Percentiles rank a stretch among this genome's conserved stretches.
These are phyloP conservation scores for Tenualosa ilisha DNA, from an alignment of 2,797 vertebrate species.

Conservation along the genomic window DNA sequence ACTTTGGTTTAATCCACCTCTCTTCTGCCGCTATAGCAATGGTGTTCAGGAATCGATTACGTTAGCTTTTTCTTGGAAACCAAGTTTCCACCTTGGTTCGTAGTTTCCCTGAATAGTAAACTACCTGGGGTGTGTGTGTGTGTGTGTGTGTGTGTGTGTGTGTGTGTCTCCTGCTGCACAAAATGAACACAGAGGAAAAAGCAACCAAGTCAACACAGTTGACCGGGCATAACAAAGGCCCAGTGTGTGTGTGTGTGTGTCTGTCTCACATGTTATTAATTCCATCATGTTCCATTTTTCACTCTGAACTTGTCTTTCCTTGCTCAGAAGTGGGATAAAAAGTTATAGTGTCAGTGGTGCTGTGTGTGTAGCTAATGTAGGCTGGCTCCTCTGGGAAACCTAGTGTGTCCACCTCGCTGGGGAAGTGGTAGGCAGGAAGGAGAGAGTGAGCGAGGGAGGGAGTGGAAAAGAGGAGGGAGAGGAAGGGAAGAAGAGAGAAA, in stretches of 20 bases:
- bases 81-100: too few relatives aligned
- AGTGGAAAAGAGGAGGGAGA: neutral
- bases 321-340: neutral
- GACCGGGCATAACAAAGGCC: neutral
- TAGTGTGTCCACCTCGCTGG: neutral
- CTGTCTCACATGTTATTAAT: neutral
- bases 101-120: too few relatives aligned
- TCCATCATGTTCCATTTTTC: neutral
- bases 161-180: neutral
- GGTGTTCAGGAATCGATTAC: too few relatives aligned
- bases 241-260: neutral
- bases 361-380: slow-evolving; percentile 32
- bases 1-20: neutral
- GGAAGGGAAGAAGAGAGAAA: neutral
- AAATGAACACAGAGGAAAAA: neutral
- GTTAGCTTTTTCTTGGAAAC: too few relatives aligned
- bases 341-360: neutral
- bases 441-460: neutral
- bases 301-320: neutral
- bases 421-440: neutral
- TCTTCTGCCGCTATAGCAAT: too few relatives aligned
- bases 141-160: neutral
- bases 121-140: too few relatives aligned
- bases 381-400: slow-evolving; percentile 33
- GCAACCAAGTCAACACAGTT: neutral